Base-by-base conservation (phyloP, 2,888 invertebrate genomes). In the Fragum fragum region DNA sequence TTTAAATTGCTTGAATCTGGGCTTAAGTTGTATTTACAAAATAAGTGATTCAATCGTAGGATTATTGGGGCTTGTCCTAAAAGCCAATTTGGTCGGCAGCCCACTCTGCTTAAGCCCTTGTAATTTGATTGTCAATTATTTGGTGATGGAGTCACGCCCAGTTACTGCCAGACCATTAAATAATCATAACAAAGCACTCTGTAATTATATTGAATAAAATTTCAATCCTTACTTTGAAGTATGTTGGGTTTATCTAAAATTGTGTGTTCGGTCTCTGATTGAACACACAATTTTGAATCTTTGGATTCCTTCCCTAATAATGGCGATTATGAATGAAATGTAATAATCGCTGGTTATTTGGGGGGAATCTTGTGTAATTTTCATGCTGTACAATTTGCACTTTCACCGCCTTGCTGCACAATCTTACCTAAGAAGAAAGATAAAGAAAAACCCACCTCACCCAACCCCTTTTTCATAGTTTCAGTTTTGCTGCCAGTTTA, bases 31-130 rank as follows among this genome's bases (percentile, higher is more conserved):
- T n/a, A n/a, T n/a, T n/a, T n/a, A n/a, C n/a, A n/a, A n/a, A n/a
- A n/a, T n/a, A n/a, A n/a, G n/a, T n/a, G n/a, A n/a, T n/a, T n/a
- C n/a, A n/a, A n/a, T n/a, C n/a, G n/a, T n/a, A n/a, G n/a, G n/a
- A 9, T 53, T 53, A 53, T 53, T 53, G 53, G 53, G n/a, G 53
- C n/a, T 53, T 14, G 53, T 53, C 53, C 53, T 53, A 53, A 53
- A n/a, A 53, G 53, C 53, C 53, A 53, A 53, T 53, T n/a, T 53
- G 53, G 53, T 53, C 53, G 53, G n/a, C 53, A 53, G 53, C 53
- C n/a, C 3, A 53, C 53, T 36, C 32, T 6, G n/a, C n/a, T 53
- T 53, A n/a, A 53, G 53, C 53, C 53, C 53, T n/a, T 7, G n/a
- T 53, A n/a, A 53, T 18, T 53, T 53, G 14, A 53, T 53, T 53